Evolutionary conservation across 2,113 vertebrate genomes (phyloP).

Genomic region (Cichladusa arquata): DNA sequence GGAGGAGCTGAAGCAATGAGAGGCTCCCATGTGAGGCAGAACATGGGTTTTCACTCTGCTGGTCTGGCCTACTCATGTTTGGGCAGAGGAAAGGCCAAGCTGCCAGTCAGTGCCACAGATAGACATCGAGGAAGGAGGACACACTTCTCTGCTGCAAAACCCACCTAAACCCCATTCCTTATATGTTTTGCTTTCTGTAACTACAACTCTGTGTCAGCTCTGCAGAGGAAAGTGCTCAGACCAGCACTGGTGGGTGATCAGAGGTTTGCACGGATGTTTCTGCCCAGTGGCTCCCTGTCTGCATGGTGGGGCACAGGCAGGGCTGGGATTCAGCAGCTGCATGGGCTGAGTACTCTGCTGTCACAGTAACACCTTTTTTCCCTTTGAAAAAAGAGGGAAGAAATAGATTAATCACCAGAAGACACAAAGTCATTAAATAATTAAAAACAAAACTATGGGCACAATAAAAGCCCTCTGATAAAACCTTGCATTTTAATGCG

Average conservation of each 20-base stretch:
- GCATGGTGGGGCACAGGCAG: not conserved
- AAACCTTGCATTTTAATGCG: slow-evolving; percentile 69
- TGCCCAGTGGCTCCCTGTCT: not conserved
- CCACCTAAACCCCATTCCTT: rapidly evolving
- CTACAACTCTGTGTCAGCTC: not conserved
- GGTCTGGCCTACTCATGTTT: not conserved
- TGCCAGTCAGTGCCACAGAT: rapidly evolving
- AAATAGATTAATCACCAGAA: slow-evolving; percentile 72
- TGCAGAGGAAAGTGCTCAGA: not conserved
- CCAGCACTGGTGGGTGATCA: rapidly evolving
- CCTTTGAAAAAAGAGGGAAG: not conserved
- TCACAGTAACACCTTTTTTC: not conserved
- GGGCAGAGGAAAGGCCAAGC: not conserved
- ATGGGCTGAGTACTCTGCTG: not conserved
- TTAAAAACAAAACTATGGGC: slow-evolving; percentile 78
- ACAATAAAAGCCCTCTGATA: slow-evolving; percentile 75
- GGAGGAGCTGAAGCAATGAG: not conserved
- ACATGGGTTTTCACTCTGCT: not conserved
- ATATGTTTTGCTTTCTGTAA: not conserved
- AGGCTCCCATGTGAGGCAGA: not conserved
- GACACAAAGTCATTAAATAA: slow-evolving; percentile 82
- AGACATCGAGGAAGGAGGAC: rapidly evolving
- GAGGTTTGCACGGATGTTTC: not conserved
- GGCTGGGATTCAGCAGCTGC: not conserved
- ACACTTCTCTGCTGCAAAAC: not conserved